Evolutionary conservation across 1,140 invertebrate species (phyloP).

Genomic region (Kradibia gibbosae): DNA sequence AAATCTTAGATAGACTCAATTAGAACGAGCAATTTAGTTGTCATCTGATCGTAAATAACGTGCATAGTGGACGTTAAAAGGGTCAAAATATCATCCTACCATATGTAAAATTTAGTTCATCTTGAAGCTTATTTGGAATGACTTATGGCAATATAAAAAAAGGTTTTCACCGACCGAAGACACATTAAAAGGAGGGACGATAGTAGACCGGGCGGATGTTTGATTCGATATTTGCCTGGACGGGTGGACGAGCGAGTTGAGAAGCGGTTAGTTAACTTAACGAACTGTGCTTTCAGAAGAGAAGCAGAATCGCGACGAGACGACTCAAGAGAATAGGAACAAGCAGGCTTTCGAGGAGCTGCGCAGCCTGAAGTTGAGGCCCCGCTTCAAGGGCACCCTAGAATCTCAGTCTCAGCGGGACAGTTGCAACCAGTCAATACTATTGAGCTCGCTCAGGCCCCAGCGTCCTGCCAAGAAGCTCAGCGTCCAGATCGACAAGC

Average conservation of each 20-base stretch:
- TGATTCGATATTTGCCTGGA: no score
- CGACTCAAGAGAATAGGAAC: constrained; percentile 67
- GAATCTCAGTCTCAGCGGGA: constrained; percentile 10
- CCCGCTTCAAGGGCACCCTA: constrained; percentile 55
- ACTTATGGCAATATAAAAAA: no score
- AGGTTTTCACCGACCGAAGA: no score
- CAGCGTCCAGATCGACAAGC: constrained; percentile 53
- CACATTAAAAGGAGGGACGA: no score
- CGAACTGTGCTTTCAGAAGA: constrained; percentile 63
- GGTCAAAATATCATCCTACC: no score
- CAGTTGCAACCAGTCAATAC: constrained; percentile 57
- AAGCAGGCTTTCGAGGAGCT: constrained; percentile 59
- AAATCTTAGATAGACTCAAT: no score
- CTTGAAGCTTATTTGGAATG: no score
- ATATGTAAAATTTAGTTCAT: no score
- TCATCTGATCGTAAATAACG: no score
- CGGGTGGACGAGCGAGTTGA: background rate
- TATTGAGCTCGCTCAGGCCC: constrained; percentile 61
- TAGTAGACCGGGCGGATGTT: no score
- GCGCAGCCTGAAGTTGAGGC: constrained; percentile 54
- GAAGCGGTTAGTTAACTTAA: background rate
- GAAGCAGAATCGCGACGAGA: constrained; percentile 70
- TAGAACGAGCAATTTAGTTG: no score
- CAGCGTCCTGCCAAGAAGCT: constrained; percentile 57
- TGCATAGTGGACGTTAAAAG: no score